Evolutionary conservation across 2,888 invertebrate genomes (phyloP).

Genomic region (Melangyna quadrimaculata): DNA sequence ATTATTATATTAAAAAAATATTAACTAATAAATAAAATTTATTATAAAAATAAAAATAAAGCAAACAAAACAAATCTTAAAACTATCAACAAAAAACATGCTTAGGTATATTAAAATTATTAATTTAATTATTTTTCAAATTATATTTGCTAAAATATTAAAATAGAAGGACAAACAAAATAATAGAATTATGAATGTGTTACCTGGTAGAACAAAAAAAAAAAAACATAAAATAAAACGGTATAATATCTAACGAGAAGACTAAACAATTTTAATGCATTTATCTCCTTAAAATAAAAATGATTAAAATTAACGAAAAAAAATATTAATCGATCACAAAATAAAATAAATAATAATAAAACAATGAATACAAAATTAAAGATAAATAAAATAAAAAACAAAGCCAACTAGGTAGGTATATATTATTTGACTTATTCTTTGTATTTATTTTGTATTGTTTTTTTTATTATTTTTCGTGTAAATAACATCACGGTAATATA

Average conservation of each 20-base stretch:
- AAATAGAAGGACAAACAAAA: slow-evolving; percentile 8
- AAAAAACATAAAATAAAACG: slow-evolving; percentile 8
- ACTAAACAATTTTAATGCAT: slow-evolving; percentile 46
- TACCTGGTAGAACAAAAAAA: slow-evolving; percentile 62
- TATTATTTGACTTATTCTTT: slow-evolving; percentile 25
- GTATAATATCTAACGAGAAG: slow-evolving; percentile 34
- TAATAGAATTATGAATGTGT: slow-evolving; percentile 64
- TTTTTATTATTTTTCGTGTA: slow-evolving; percentile 59
- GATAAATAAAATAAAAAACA: slow-evolving; percentile 1
- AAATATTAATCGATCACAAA: slow-evolving; percentile 21
- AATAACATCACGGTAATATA: slow-evolving; percentile 66
- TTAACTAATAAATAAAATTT: slow-evolving; percentile 71
- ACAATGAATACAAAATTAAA: slow-evolving; percentile 31
- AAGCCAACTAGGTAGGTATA: slow-evolving; percentile 68
- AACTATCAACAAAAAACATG: slow-evolving; percentile 55
- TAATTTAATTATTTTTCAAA: slow-evolving; percentile 53
- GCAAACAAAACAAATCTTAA: slow-evolving; percentile 17
- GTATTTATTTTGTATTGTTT: slow-evolving; percentile 38
- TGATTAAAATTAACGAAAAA: not conserved
- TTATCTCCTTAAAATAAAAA: slow-evolving; percentile 15
- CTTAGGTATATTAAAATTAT: slow-evolving; percentile 63
- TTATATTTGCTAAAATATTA: slow-evolving; percentile 48
- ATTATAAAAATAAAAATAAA: slow-evolving; percentile 59
- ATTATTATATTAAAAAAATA: slow-evolving; percentile 59
- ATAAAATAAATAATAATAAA: slow-evolving; percentile 24